A percentile compares a stretch with the other conserved stretches of the same genome.
phyloP scores from a whole-genome alignment of 2,888 invertebrate genomes.

The Bursaphelenchus okinawaensis region DNA sequence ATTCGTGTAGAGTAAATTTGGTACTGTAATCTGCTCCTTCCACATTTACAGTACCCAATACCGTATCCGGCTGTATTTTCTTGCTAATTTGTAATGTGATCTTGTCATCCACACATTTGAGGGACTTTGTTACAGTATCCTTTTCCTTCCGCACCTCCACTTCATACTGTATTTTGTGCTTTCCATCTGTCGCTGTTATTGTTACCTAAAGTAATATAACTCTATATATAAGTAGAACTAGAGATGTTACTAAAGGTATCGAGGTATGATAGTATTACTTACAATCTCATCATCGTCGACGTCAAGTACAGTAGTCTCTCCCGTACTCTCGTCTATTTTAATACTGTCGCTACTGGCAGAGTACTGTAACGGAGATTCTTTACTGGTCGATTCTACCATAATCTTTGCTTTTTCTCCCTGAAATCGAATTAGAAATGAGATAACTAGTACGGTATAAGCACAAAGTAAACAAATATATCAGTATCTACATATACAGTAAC shows the following conservation, averaged over 20 bases:
- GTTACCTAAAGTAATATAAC: no score
- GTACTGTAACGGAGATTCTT: slow-evolving; percentile 1
- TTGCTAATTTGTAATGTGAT: neutral
- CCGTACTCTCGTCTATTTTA: slow-evolving; percentile 3
- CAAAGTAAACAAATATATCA: no score
- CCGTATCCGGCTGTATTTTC: neutral
- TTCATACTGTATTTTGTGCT: neutral
- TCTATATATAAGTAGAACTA: no score
- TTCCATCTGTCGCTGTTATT: neutral
- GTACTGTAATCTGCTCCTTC: neutral
- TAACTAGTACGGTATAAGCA: no score
- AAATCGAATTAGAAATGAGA: no score
- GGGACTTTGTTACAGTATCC: neutral
- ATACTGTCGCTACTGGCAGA: neutral
- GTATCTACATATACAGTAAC: no score
- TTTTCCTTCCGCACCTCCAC: neutral
- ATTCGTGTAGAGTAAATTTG: neutral
- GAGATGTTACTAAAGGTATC: no score
- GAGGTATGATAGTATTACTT: neutral
- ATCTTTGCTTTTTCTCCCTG: neutral
- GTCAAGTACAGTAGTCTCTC: neutral
- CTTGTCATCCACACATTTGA: neutral
- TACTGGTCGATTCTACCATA: neutral
- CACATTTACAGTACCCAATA: neutral
- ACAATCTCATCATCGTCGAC: neutral